These are phyloP conservation scores for Otolemur garnettii DNA, from an alignment of 2,113 vertebrate genomes.

Conservation along the genomic window DNA sequence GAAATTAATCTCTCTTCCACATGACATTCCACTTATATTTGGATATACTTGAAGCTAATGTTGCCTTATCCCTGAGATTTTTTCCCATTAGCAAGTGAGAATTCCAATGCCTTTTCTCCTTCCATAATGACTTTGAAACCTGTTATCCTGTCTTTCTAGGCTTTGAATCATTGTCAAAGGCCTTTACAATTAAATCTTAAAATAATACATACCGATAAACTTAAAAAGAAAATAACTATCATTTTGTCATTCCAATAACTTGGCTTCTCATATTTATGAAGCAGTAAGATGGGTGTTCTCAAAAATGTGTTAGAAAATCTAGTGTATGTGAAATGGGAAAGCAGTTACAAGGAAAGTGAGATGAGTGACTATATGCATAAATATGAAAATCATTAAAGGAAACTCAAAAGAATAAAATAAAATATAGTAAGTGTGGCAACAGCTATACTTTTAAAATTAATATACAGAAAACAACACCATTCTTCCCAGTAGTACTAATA, in stretches of 20 bases:
- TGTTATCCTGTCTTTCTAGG: background rate
- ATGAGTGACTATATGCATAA: background rate
- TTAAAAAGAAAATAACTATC: background rate
- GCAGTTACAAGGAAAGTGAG: background rate
- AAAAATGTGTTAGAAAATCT: background rate
- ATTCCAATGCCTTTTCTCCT: background rate
- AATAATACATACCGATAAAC: background rate
- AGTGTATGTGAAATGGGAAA: background rate
- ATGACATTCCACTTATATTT: background rate
- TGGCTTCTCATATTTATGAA: background rate
- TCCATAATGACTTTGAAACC: background rate
- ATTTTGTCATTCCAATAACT: background rate
- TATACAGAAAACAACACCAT: background rate
- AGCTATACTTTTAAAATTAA: background rate
- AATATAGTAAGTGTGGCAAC: background rate
- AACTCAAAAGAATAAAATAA: background rate
- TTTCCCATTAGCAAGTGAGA: background rate
- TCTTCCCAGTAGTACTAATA: background rate
- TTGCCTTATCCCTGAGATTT: background rate
- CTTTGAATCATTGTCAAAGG: background rate
- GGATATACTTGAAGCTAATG: background rate
- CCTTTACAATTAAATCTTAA: background rate
- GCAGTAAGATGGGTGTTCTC: background rate
- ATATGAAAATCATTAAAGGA: background rate
- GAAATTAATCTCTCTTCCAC: background rate